phyloP scores from a whole-genome alignment of 2,888 invertebrate species.

The Isotomurus palustris region DNA sequence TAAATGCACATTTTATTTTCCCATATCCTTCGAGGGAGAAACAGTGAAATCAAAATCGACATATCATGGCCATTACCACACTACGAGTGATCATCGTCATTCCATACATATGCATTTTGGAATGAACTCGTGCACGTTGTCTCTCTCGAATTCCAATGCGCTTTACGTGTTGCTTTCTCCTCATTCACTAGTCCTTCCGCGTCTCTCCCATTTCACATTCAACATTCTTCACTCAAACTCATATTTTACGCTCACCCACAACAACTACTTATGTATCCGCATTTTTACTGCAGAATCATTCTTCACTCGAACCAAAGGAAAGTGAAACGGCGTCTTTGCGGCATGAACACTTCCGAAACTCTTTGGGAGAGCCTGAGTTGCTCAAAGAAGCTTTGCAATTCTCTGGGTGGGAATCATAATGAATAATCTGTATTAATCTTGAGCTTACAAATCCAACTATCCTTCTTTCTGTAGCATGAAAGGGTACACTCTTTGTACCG shows the following conservation, averaged over 20 bases:
- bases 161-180: constrained; percentile 30
- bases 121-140: too few relatives aligned
- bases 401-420: too few relatives aligned
- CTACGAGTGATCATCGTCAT: constrained; percentile 10
- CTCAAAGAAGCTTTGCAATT: background rate
- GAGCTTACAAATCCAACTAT: too few relatives aligned
- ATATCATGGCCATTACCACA: constrained; percentile 15
- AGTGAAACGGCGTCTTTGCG: too few relatives aligned
- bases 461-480: too few relatives aligned
- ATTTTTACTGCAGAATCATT: background rate
- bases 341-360: too few relatives aligned
- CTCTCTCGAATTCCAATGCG: constrained; percentile 29
- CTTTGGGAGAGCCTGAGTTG: too few relatives aligned
- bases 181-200: constrained; percentile 6
- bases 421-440: too few relatives aligned
- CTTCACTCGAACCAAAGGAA: background rate
- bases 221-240: background rate
- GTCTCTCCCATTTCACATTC: constrained; percentile 11
- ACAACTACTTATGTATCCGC: background rate
- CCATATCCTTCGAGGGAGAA: background rate
- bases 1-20: constrained; percentile 7
- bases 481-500: too few relatives aligned
- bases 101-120: constrained; percentile 20
- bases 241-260: constrained; percentile 5
- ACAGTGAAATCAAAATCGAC: constrained; percentile 18